phyloP scores from a whole-genome alignment of 2,797 vertebrate species.

The Margarornis squamiger region DNA sequence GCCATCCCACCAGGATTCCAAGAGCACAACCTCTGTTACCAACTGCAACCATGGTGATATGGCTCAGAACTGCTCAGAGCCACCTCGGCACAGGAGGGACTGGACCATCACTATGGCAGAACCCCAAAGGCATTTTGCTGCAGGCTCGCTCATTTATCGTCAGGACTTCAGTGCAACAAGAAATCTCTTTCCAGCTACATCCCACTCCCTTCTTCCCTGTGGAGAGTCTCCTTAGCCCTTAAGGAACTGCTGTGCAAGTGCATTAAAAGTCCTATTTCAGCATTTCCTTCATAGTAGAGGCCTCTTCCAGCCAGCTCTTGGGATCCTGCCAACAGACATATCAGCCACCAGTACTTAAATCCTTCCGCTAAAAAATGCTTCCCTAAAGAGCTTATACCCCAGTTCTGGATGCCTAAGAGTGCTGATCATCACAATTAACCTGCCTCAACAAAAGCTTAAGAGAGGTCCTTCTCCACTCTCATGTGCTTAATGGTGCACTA shows the following conservation, averaged over 20 bases:
- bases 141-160: neutral
- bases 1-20: neutral
- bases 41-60: rapidly evolving
- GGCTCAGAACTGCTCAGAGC: neutral
- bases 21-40: neutral
- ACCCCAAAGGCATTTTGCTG: neutral
- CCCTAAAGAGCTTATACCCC: slow-evolving; percentile 28
- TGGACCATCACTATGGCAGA: neutral
- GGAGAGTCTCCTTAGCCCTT: neutral
- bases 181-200: slow-evolving; percentile 9
- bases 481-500: neutral
- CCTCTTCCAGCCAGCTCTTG: slow-evolving; percentile 53
- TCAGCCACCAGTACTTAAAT: slow-evolving; percentile 40
- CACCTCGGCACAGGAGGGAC: neutral
- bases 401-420: neutral
- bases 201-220: slow-evolving; percentile 2
- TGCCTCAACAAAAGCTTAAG: neutral
- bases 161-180: neutral
- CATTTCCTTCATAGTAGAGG: slow-evolving; percentile 38
- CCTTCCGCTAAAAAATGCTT: slow-evolving; percentile 43
- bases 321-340: slow-evolving; percentile 46
- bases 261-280: slow-evolving; percentile 56
- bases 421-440: slow-evolving; percentile 1
- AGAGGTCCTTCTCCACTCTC: neutral
- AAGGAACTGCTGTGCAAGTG: slow-evolving; percentile 36